Evolutionary conservation across 2,888 invertebrate species (phyloP).

Genomic region (Catocala sponsa): DNA sequence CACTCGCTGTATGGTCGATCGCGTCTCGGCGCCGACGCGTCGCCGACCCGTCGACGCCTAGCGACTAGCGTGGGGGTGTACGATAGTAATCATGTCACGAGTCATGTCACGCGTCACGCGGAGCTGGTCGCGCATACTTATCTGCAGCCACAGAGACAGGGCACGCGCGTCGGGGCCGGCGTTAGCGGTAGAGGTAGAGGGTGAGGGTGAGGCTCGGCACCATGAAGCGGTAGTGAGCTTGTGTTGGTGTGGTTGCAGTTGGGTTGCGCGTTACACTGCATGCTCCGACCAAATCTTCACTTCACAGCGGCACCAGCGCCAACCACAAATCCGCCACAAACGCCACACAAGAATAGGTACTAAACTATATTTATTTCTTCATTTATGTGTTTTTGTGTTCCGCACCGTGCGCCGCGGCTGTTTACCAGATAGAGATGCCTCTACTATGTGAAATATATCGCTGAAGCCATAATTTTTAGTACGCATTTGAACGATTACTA

Average conservation of each 20-base stretch:
- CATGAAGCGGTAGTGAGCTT: slow-evolving; percentile 80
- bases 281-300: slow-evolving; percentile 91
- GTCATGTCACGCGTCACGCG: slow-evolving; percentile 44
- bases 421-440: slow-evolving; percentile 80
- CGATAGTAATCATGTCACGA: slow-evolving; percentile 20
- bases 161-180: slow-evolving; percentile 14
- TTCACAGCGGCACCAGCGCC: slow-evolving; percentile 87
- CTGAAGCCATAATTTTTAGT: slow-evolving; percentile 74
- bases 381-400: slow-evolving; percentile 86
- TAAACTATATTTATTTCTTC: slow-evolving; percentile 83
- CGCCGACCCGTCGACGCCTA: slow-evolving; percentile 16
- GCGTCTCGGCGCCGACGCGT: too few relatives aligned
- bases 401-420: slow-evolving; percentile 84
- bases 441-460: slow-evolving; percentile 72
- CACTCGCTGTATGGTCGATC: slow-evolving; percentile 58
- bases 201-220: slow-evolving; percentile 41
- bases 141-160: slow-evolving; percentile 55
- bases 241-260: slow-evolving; percentile 93
- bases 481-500: slow-evolving; percentile 73
- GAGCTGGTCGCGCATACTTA: slow-evolving; percentile 48
- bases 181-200: slow-evolving; percentile 20
- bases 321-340: slow-evolving; percentile 87
- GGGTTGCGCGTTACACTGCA: slow-evolving; percentile 96
- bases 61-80: slow-evolving; percentile 30
- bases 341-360: slow-evolving; percentile 88